Evolutionary conservation across 2,113 vertebrate species (phyloP), one percentile per base, ranked within the genome.

Genomic region (Anolis carolinensis): DNA sequence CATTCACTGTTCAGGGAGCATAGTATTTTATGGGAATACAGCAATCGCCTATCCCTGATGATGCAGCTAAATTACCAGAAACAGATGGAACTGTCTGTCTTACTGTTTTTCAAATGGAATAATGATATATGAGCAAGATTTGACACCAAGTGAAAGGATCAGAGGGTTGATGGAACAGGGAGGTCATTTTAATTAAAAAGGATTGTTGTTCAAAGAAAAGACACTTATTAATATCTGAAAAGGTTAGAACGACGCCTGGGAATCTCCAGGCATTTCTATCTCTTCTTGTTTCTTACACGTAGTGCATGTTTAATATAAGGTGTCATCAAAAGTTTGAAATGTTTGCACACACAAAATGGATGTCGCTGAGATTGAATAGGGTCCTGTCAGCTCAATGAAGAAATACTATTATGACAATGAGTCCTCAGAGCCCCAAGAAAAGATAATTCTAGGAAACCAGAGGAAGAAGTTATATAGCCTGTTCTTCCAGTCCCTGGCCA

Each of bases 291-390:
- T 86, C 79, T 77, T 78, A 63, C 70, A 59, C 65, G 55, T 77
- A 50, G 78, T 85, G 59, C 78, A 59, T 88, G 68, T 90, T 91
- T 90, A 88, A 85, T 85, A 93, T 85, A 93, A 90, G 87, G 85
- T 84, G 83, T 87, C 75, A 73, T 89, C 81, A 27, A n/a, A 84
- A 62, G 13, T 86, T 91, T 86, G 68, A 89, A 86, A 74, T 78
- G 88, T 85, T 86, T 0, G 0, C 34, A 87, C 76, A 89, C 87
- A 50, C 75, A 90, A 88, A 87, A 44, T 90, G 90, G 85, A 81
- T 90, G 85, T 90, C 89, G 74, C 85, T 92, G 71, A 79, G 65
- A 65, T 82, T 9, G 36, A 0, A 0, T 0, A 21, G 70, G 16
- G 20, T 89, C 39, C 78, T 93, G 91, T 82, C 91, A 92, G 71